Percentiles rank a stretch among this genome's conserved stretches.
phyloP scores from a whole-genome alignment of 2,888 invertebrate species.

The Lampropteryx suffumata region DNA sequence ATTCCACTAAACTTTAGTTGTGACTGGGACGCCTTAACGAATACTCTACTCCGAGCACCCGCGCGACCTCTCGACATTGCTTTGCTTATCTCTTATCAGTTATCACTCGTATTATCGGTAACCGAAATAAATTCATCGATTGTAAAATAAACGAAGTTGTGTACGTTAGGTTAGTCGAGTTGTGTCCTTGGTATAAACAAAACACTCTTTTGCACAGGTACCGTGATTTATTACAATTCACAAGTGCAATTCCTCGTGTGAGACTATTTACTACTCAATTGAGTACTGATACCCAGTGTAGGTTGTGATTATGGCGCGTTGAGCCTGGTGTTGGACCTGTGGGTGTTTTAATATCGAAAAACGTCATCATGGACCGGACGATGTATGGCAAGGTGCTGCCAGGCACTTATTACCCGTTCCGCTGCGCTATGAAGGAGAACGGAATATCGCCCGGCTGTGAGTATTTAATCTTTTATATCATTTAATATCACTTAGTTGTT shows the following conservation, averaged over 20 bases:
- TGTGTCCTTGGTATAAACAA: slow-evolving; percentile 49
- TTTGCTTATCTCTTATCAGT: no score
- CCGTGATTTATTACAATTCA: slow-evolving; percentile 42
- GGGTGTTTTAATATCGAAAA: slow-evolving; percentile 72
- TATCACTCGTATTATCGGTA: slow-evolving; percentile 49
- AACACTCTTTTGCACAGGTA: slow-evolving; percentile 34
- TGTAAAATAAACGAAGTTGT: slow-evolving; percentile 31
- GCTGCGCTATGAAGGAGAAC: slow-evolving; percentile 91
- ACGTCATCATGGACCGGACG: slow-evolving; percentile 89
- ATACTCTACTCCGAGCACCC: slow-evolving; percentile 63
- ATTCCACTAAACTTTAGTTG: slow-evolving; percentile 67
- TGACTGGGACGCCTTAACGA: slow-evolving; percentile 75
- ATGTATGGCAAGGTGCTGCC: slow-evolving; percentile 95
- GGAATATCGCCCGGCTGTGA: slow-evolving; percentile 94
- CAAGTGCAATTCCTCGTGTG: slow-evolving; percentile 42
- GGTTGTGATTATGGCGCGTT: slow-evolving; percentile 78
- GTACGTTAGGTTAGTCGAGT: slow-evolving; percentile 40
- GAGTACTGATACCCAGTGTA: slow-evolving; percentile 51
- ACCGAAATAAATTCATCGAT: slow-evolving; percentile 55
- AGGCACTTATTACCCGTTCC: slow-evolving; percentile 92
- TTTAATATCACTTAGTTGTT: slow-evolving; percentile 23
- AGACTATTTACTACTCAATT: slow-evolving; percentile 50
- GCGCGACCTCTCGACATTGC: slow-evolving; percentile 68
- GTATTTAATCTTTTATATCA: slow-evolving; percentile 69
- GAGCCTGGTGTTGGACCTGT: slow-evolving; percentile 64